phyloP scores from a whole-genome alignment of 2,888 invertebrate genomes.

The Pseudococcus jackbeardsleyi region DNA sequence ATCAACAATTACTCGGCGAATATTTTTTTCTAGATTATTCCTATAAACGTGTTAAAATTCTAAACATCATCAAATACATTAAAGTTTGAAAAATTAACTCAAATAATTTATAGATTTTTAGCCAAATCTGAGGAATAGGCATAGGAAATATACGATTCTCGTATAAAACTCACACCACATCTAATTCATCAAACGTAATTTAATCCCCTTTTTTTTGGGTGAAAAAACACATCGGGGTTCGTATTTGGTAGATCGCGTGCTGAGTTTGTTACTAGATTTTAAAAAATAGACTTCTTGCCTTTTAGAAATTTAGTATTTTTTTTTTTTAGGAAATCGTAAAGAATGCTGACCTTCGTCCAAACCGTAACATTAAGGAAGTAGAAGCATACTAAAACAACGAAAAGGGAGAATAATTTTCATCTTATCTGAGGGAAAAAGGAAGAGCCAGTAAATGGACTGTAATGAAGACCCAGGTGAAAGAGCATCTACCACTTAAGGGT shows the following conservation, averaged over 20 bases:
- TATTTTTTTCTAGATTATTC: not conserved
- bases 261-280: not conserved
- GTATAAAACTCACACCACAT: not conserved
- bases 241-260: not conserved
- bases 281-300: not conserved
- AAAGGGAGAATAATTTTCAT: conserved; percentile 59
- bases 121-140: not conserved
- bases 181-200: conserved; percentile 6
- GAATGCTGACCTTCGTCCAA: conserved; percentile 55
- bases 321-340: conserved; percentile 50
- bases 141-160: not conserved
- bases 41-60: not conserved
- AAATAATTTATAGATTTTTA: not conserved
- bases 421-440: conserved; percentile 58
- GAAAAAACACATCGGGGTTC: not conserved
- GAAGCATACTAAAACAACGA: conserved; percentile 9
- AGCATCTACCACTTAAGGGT: conserved; percentile 66
- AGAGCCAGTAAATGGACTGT: conserved; percentile 64
- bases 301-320: conserved; percentile 29
- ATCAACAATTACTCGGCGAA: conserved; percentile 21
- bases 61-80: not conserved
- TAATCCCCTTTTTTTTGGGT: not conserved
- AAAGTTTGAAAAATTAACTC: not conserved
- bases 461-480: conserved; percentile 64
- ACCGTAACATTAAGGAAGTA: conserved; percentile 48